phyloP scores from a whole-genome alignment of 2,797 vertebrate species.

The Gallirallus australis region DNA sequence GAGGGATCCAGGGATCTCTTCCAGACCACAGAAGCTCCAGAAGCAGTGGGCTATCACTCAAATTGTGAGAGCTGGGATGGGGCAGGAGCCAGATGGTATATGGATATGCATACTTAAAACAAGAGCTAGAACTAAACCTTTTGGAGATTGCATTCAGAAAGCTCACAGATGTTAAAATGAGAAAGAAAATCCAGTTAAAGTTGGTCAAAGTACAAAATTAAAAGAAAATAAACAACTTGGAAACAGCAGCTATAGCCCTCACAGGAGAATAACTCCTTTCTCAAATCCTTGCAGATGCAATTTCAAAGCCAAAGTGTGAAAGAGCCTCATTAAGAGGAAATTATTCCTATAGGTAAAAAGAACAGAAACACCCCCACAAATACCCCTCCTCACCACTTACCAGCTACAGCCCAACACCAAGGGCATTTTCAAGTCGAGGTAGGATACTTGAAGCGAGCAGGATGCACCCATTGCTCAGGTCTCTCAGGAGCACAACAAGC shows the following conservation, averaged over 20 bases:
- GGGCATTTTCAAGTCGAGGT: not conserved
- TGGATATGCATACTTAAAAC: not conserved
- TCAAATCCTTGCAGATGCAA: not conserved
- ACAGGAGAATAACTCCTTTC: not conserved
- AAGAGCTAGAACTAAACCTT: not conserved
- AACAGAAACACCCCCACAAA: not conserved
- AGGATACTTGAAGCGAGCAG: not conserved
- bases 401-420: not conserved
- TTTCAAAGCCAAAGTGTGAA: not conserved
- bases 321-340: not conserved
- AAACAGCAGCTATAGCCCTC: not conserved
- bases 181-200: slow-evolving; percentile 22
- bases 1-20: not conserved
- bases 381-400: not conserved
- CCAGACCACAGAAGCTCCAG: not conserved
- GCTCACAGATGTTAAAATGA: not conserved
- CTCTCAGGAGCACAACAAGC: not conserved
- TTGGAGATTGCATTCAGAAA: not conserved
- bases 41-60: not conserved
- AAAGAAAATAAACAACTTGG: slow-evolving; percentile 31
- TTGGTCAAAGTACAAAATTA: slow-evolving; percentile 14
- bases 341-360: not conserved
- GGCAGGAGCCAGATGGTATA: not conserved
- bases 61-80: not conserved
- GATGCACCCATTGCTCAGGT: not conserved